These are phyloP conservation scores for Caenorhabditis macrosperma DNA, from an alignment of 2,888 invertebrate genomes.

Conservation along the genomic window DNA sequence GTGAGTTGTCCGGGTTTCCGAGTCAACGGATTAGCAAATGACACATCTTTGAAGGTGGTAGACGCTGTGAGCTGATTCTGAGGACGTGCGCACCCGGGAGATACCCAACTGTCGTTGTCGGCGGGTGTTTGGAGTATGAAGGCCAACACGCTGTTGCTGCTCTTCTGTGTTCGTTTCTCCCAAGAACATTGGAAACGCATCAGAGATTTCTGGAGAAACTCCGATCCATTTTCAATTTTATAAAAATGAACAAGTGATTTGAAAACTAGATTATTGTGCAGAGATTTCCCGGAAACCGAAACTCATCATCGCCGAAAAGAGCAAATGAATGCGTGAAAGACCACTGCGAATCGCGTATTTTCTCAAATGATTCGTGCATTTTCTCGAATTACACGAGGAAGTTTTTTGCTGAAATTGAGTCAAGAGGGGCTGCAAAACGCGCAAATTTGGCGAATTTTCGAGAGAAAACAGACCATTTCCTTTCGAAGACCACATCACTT, in stretches of 20 bases:
- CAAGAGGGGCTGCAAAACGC: conserved; percentile 11
- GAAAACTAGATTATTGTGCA: no score
- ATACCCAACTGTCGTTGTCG: no score
- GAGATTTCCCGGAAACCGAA: background rate
- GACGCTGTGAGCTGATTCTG: background rate
- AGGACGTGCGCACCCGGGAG: background rate
- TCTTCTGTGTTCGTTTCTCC: no score
- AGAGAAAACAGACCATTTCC: background rate
- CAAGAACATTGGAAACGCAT: no score
- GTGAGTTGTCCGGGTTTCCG: background rate
- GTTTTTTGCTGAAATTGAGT: conserved; percentile 13
- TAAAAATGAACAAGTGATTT: no score
- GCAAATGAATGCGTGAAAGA: background rate
- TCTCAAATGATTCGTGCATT: background rate
- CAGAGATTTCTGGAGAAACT: no score
- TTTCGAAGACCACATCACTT: background rate
- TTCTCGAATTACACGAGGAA: background rate
- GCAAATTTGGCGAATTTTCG: background rate
- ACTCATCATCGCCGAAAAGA: background rate
- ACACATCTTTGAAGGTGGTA: background rate
- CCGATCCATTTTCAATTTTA: no score
- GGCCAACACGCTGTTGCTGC: no score
- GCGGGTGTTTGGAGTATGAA: no score
- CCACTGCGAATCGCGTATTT: background rate
- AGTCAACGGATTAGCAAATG: background rate